Evolutionary conservation across 2,797 vertebrate species (phyloP), one percentile per base, ranked within the genome.

Genomic region (Microchirus variegatus): DNA sequence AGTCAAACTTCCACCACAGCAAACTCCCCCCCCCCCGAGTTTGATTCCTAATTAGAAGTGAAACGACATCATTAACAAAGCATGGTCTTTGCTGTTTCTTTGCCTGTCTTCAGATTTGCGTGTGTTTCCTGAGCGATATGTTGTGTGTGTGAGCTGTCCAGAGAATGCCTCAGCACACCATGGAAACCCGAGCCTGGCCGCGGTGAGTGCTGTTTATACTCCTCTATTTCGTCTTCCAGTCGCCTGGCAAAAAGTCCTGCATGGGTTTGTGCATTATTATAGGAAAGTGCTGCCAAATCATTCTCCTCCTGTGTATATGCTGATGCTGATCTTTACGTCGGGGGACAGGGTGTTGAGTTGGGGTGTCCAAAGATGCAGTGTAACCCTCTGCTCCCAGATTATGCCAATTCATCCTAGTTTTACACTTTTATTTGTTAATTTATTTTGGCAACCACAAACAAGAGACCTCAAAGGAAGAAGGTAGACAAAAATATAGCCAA

Each of bases 81-180:
- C 63, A 22, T 59, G 61, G 59, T 81, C 77, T 86, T 70, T 68
- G 67, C 75, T 81, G 70, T 83, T 68, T 76, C 79, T 73, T 51
- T 65, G 52, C 72, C 73, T 79, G 63, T 67, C 84, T 76, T 69
- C 82, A 99, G 96, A 95, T 31, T 87, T 98, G 69, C 91, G 89
- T 81, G 87, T 98, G 70, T 97, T 98, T 91, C 96, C 96, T 50
- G 96, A 97, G 58, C 89, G 92, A 56, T 96, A 94, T 82, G 94
- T 96, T 38, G 94, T 98, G 85, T 96, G 93, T 89, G 92, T 94
- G 88, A 94, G 91, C 88, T 91, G 91, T 77, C 90, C 91, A 64
- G 92, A 94, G 79, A 91, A 82, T 74, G 80, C 81, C 89, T 81
- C 60, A 67, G 88, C 82, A 69, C 75, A 80, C 81, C 88, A 79